Percentiles rank a stretch among this genome's conserved stretches.
These are phyloP conservation scores for Diarsia dahlii DNA, from an alignment of 2,888 invertebrate species.

Conservation along the genomic window DNA sequence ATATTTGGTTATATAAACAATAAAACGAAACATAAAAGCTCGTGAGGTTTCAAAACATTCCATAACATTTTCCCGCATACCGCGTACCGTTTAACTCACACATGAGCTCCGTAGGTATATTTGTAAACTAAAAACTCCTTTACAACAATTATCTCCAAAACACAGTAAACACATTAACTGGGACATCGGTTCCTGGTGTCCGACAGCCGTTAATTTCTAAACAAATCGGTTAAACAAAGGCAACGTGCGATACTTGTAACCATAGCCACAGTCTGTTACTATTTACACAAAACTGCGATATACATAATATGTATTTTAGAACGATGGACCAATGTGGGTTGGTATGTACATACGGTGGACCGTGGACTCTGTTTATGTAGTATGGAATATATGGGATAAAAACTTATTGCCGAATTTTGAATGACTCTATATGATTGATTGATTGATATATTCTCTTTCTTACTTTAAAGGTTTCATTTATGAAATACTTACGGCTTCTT, in stretches of 20 bases:
- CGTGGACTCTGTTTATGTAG: slow-evolving; percentile 38
- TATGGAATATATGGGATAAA: background rate
- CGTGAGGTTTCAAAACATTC: background rate
- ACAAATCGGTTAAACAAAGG: slow-evolving; percentile 76
- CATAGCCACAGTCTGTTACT: slow-evolving; percentile 46
- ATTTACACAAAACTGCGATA: slow-evolving; percentile 75
- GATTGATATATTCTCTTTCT: background rate
- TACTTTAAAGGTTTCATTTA: background rate
- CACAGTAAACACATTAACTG: slow-evolving; percentile 50
- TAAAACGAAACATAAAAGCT: background rate
- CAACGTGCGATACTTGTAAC: slow-evolving; percentile 68
- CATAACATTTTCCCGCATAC: background rate
- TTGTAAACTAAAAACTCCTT: slow-evolving; percentile 40
- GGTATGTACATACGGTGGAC: too few relatives aligned
- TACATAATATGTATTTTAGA: slow-evolving; percentile 70
- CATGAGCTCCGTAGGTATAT: slow-evolving; percentile 9
- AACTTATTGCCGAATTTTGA: background rate
- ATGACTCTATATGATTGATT: background rate
- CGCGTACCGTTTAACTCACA: background rate
- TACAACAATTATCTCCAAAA: slow-evolving; percentile 56
- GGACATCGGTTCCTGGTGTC: slow-evolving; percentile 59
- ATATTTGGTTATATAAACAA: background rate
- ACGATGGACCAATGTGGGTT: slow-evolving; percentile 55
- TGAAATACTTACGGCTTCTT: background rate
- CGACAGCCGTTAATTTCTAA: slow-evolving; percentile 73